Base-by-base conservation (phyloP, 2,888 invertebrate species). In the Acronicta psi region DNA sequence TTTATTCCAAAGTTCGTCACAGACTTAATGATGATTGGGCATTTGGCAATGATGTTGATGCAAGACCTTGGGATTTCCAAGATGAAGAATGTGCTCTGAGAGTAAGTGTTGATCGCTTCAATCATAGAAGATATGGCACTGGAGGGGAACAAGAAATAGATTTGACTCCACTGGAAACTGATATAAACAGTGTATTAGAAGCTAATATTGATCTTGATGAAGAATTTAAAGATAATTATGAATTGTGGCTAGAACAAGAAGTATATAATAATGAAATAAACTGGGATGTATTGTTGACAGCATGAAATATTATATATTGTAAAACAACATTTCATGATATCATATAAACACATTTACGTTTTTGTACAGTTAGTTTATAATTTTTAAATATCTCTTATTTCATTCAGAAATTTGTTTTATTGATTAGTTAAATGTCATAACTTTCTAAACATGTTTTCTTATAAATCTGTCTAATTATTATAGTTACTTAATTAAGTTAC, bases 11-110 rank as follows among this genome's bases (percentile, higher is more conserved):
- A 95, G 98, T 98, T 2, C 95, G 99, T 25, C 99, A 99, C 93
- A 96, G 99, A 54, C 95, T 99, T 41, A 99, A 99, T 83, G 99
- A 99, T 87, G 99, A 99, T 89, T 99, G 99, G 99, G 99, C 99
- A 3, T 99, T 98, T 94, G 99, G 99, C 52, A 99, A 99, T 94
- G 98, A 99, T 94, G 96, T 99, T 79, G 99, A 99, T 92, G 99
- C 99, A 0, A 95, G 99, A 62, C 99, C 99, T 0, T 99, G 99
- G 99, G 99, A 99, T 88, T 99, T 98, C 79, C 98, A 99, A 93
- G 98, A 98, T 31, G 99, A 99, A 88, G 99, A 99, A 87, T 98
- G 99, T 88, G 97, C 98, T 11, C 92, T 99, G 58, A 95, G 99
- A 64, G 97, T 97, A 0, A 98, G 98, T 70, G 99, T 99, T 2